Evolutionary conservation across 1,140 invertebrate species (phyloP).

Genomic region (Pteromalus puparum): DNA sequence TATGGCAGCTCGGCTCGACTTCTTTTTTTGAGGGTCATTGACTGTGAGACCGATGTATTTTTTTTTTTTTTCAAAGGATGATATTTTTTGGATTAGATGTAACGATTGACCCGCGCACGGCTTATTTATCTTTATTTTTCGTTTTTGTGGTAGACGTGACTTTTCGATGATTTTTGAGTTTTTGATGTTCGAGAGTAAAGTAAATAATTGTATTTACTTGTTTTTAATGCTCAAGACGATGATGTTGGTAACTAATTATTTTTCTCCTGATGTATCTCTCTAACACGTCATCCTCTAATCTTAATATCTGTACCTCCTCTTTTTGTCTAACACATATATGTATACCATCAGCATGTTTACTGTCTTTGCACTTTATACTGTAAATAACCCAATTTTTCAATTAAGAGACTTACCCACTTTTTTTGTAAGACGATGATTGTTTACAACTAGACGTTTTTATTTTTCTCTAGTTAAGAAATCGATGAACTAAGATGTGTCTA

Average conservation of each 20-base stretch:
- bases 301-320: background rate
- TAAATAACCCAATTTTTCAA: slow-evolving; percentile 38
- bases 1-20: slow-evolving; percentile 7
- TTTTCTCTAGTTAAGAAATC: slow-evolving; percentile 4
- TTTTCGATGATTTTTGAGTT: background rate
- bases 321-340: slow-evolving; percentile 27
- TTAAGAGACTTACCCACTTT: slow-evolving; percentile 29
- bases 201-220: background rate
- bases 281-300: background rate
- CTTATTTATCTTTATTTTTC: slow-evolving; percentile 11
- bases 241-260: slow-evolving; percentile 22
- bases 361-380: slow-evolving; percentile 22
- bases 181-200: background rate
- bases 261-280: too few species aligned
- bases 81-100: too few species aligned
- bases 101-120: background rate
- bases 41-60: background rate
- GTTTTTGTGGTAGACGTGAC: background rate
- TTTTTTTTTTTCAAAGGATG: background rate
- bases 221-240: background rate
- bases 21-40: slow-evolving; percentile 7
- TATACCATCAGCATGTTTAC: slow-evolving; percentile 18
- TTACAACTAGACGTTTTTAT: slow-evolving; percentile 40
- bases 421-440: slow-evolving; percentile 36
- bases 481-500: background rate